Evolutionary conservation across 2,113 vertebrate species (phyloP), one percentile per base, ranked within the genome.

Genomic region (Silurus asotus): DNA sequence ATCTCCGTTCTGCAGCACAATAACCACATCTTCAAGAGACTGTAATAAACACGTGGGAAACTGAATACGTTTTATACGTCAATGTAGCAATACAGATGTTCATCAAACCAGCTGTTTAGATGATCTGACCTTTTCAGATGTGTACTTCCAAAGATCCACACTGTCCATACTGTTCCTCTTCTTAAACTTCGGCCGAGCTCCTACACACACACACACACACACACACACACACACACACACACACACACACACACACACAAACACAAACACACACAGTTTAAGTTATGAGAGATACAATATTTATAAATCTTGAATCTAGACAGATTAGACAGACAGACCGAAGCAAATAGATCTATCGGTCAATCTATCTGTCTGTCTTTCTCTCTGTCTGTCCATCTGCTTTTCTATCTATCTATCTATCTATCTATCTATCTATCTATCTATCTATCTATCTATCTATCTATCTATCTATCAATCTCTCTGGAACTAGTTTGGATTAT

Each of bases 131-230:
- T 96, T 97, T 77, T 97, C 96, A 79, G 95, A 94, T 10, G 96
- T 94, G 84, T 96, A 96, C 76, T 96, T 96, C 93, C 97, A 96
- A 70, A 97, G 91, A 28, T 98, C 97, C 45, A 98, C 95, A 89
- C 95, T 96, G 92, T 97, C 97, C 88, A 96, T 95, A 83, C 96
- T 97, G 94, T 94, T 96, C 88, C 95, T 95, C 87, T 97, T 96
- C 14, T 92, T 94, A 91, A 96, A 95, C 91, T 99, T 99, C 85
- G 98, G 98, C 88, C 97, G 94, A 86, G 97, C 98, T 81, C 98
- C 98, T 99, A 91, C 81, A 85, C 53, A 74, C 61, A 82, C 23
- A 78, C 77, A 75, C 69, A 89, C 28, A 62, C 70, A 37, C 23
- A 79, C n/a, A 28, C 65, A 74, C 80, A 76, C 80, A 65, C 56